phyloP scores from a whole-genome alignment of 1,140 invertebrate species.

The Drosophila kikkawai region DNA sequence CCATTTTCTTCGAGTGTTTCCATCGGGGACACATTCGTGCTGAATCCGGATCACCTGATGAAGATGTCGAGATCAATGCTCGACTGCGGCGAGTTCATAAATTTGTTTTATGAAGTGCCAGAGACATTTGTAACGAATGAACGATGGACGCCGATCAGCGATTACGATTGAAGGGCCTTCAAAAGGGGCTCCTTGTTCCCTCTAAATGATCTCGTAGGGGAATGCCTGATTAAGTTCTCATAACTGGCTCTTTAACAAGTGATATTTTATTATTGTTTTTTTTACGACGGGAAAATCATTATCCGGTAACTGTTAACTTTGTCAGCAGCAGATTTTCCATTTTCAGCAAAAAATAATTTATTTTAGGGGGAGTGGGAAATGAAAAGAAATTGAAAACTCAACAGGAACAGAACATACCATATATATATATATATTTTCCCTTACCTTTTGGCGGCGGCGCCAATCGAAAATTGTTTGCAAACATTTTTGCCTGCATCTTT shows the following conservation, averaged over 20 bases:
- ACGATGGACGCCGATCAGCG: slow-evolving; percentile 54
- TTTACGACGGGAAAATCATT: slow-evolving; percentile 24
- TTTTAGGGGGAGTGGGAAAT: slow-evolving; percentile 37
- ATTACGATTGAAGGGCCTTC: slow-evolving; percentile 59
- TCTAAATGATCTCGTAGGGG: slow-evolving; percentile 5
- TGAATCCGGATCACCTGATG: slow-evolving; percentile 69
- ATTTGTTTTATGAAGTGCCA: slow-evolving; percentile 84
- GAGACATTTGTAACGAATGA: slow-evolving; percentile 82
- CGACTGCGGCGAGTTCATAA: slow-evolving; percentile 76
- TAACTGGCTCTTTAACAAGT: slow-evolving; percentile 1
- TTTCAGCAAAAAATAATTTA: slow-evolving; percentile 57
- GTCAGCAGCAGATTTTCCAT: slow-evolving; percentile 78
- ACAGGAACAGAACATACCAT: slow-evolving; percentile 52
- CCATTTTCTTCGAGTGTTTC: slow-evolving; percentile 18
- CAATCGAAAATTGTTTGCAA: slow-evolving; percentile 78
- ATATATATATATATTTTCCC: slow-evolving; percentile 42
- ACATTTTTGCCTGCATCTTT: slow-evolving; percentile 72
- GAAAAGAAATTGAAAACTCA: slow-evolving; percentile 74
- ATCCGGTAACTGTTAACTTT: slow-evolving; percentile 58
- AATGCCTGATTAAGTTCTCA: slow-evolving; percentile 32
- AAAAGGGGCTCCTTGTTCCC: neutral
- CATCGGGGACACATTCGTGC: slow-evolving; percentile 27
- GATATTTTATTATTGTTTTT: neutral
- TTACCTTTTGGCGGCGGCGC: slow-evolving; percentile 65
- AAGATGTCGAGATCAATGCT: slow-evolving; percentile 83